phyloP scores from a whole-genome alignment of 2,797 vertebrate genomes.

The Pipistrellus nathusii region DNA sequence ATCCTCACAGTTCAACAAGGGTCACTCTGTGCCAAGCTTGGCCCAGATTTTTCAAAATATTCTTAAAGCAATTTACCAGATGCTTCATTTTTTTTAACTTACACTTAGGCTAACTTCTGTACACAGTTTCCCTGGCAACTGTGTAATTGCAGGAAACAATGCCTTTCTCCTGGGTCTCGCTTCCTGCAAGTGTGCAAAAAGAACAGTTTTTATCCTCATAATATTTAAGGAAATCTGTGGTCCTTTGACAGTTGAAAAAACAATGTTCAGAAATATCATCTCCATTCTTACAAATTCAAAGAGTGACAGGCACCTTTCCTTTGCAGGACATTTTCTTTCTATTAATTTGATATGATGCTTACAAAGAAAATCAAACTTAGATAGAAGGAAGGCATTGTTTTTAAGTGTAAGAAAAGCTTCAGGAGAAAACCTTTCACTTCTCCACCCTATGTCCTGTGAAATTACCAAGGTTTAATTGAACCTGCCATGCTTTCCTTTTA shows the following conservation, averaged over 20 bases:
- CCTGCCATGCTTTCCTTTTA: slow-evolving; percentile 11
- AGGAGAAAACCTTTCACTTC: slow-evolving; percentile 11
- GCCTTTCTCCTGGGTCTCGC: slow-evolving; percentile 85
- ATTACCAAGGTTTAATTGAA: slow-evolving; percentile 54
- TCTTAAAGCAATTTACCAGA: slow-evolving; percentile 85
- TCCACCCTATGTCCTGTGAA: slow-evolving; percentile 39
- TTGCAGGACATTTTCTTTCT: slow-evolving; percentile 41
- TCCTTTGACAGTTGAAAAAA: slow-evolving; percentile 83
- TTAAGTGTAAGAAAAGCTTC: slow-evolving; percentile 40
- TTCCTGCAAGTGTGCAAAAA: slow-evolving; percentile 84
- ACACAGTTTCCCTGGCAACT: slow-evolving; percentile 88
- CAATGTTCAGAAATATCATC: slow-evolving; percentile 77
- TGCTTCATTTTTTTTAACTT: slow-evolving; percentile 85
- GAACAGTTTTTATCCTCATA: slow-evolving; percentile 83
- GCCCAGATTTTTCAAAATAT: slow-evolving; percentile 71
- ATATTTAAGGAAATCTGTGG: slow-evolving; percentile 85
- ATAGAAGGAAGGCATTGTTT: slow-evolving; percentile 29
- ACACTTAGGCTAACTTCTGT: slow-evolving; percentile 87
- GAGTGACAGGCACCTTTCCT: slow-evolving; percentile 38
- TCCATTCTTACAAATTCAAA: slow-evolving; percentile 15
- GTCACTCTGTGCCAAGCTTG: slow-evolving; percentile 30
- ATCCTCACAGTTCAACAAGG: slow-evolving; percentile 20
- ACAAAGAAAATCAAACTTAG: slow-evolving; percentile 52
- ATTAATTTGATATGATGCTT: slow-evolving; percentile 43
- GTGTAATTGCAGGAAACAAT: slow-evolving; percentile 88